phyloP scores from a whole-genome alignment of 1,140 invertebrate species.

The Akabosia matsudoensis region DNA sequence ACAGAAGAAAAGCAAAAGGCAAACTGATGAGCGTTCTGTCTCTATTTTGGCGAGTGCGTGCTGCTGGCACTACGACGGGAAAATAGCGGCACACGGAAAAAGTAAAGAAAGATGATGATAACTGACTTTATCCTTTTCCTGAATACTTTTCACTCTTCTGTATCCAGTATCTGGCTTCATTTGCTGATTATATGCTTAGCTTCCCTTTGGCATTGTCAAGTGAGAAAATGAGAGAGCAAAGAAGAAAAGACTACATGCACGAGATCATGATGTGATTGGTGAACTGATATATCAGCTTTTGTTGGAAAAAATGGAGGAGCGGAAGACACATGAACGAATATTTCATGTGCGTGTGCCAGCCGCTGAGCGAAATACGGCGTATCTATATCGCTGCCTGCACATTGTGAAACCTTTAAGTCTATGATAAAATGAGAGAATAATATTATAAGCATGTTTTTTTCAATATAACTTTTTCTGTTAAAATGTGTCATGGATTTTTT shows the following conservation, averaged over 20 bases:
- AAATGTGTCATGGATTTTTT: background rate
- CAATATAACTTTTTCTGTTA: too few species aligned
- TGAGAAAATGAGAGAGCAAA: background rate
- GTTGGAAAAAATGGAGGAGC: too few species aligned
- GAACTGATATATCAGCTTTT: constrained; percentile 12
- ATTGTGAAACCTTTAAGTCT: too few species aligned
- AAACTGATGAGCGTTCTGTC: background rate
- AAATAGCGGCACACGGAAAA: background rate
- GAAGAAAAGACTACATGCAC: constrained; percentile 13
- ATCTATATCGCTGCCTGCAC: too few species aligned
- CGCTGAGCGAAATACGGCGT: too few species aligned
- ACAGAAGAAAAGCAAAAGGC: background rate
- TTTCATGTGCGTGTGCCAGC: too few species aligned
- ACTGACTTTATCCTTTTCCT: background rate
- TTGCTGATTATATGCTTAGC: background rate
- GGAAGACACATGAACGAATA: too few species aligned
- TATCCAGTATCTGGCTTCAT: background rate
- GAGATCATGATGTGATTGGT: constrained; percentile 13
- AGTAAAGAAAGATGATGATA: background rate
- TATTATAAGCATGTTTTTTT: too few species aligned
- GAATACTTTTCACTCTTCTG: background rate
- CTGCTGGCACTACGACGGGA: background rate
- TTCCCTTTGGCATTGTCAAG: background rate
- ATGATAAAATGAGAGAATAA: too few species aligned
- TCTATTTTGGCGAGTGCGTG: background rate